These are phyloP conservation scores for Chelmon rostratus DNA, from an alignment of 2,797 vertebrate species.

Conservation along the genomic window DNA sequence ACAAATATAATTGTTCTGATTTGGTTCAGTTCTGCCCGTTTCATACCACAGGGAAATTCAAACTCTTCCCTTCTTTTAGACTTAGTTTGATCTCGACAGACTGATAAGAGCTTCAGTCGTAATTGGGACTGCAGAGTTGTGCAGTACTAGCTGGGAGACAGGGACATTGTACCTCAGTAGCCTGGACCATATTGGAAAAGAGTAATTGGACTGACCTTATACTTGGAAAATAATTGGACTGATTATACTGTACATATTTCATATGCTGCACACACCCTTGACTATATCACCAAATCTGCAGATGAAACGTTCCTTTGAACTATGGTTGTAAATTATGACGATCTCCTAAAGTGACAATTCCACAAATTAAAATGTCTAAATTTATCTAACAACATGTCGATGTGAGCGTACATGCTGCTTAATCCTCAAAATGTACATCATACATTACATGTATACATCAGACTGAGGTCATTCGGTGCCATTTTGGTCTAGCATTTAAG, in stretches of 20 bases:
- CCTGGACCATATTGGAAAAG: background rate
- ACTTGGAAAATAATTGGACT: constrained; percentile 44
- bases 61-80: background rate
- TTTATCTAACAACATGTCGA: background rate
- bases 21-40: background rate
- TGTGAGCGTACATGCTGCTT: background rate
- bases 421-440: constrained; percentile 2
- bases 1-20: background rate
- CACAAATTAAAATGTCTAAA: constrained; percentile 8
- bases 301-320: constrained; percentile 20
- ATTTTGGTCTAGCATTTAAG: background rate
- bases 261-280: background rate
- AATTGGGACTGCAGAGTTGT: constrained; percentile 18
- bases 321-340: background rate
- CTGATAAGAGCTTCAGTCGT: constrained; percentile 2
- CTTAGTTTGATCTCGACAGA: constrained; percentile 14
- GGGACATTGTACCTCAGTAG: constrained; percentile 7
- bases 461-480: background rate
- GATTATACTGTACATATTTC: constrained; percentile 30
- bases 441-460: too few species aligned
- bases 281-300: constrained; percentile 9
- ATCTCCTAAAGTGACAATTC: background rate
- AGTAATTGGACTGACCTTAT: constrained; percentile 50
- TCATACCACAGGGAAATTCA: constrained; percentile 12
- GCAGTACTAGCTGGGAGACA: constrained; percentile 6